These are phyloP conservation scores for Tangara arthus DNA, from an alignment of 2,797 vertebrate species.

Conservation along the genomic window DNA sequence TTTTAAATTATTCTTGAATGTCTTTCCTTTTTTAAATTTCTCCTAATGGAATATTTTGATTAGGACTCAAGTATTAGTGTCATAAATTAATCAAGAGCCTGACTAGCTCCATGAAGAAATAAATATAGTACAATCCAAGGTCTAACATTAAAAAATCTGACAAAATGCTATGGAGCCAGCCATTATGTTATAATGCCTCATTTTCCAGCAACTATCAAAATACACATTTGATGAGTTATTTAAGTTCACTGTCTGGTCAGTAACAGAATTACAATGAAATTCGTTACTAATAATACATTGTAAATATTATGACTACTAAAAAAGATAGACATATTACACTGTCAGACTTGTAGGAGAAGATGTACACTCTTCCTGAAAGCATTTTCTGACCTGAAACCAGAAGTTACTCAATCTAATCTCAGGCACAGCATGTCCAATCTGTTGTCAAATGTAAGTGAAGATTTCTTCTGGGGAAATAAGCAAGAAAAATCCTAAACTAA, in stretches of 20 bases:
- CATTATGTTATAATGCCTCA: neutral
- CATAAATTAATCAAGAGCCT: neutral
- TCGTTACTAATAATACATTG: constrained; percentile 21
- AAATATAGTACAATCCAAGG: neutral
- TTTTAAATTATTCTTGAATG: neutral
- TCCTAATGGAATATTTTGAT: neutral
- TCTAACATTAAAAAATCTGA: neutral
- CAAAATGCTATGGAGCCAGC: neutral
- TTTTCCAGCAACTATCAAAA: constrained; percentile 29
- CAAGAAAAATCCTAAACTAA: neutral
- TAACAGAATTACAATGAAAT: constrained; percentile 11
- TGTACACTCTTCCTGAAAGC: neutral
- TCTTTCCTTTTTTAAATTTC: neutral
- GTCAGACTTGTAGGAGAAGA: constrained; percentile 9
- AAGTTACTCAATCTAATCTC: neutral
- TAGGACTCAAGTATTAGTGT: neutral
- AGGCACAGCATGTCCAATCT: accelerated
- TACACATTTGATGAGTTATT: constrained; percentile 5
- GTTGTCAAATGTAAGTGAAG: neutral
- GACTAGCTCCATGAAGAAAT: neutral
- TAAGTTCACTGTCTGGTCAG: constrained; percentile 49
- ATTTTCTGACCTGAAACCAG: neutral
- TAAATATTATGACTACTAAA: constrained; percentile 41
- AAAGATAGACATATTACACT: neutral
- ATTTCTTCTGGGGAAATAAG: neutral